These are phyloP conservation scores for Medauroidea extradentata DNA, from an alignment of 1,140 invertebrate genomes.

Conservation along the genomic window DNA sequence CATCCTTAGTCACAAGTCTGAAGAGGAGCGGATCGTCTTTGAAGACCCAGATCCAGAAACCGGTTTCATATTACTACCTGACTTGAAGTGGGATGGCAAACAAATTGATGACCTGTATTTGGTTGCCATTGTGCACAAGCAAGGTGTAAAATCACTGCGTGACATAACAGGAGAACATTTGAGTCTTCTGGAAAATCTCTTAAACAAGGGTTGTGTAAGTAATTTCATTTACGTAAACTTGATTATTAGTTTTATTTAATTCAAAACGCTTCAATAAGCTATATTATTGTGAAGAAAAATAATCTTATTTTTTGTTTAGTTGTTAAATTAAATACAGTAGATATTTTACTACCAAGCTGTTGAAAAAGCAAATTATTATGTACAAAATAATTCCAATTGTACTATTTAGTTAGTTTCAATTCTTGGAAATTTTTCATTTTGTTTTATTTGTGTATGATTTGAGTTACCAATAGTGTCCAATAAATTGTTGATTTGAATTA, in stretches of 20 bases:
- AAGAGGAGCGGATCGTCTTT: slow-evolving; percentile 80
- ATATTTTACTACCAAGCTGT: too few species aligned
- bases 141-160: slow-evolving; percentile 73
- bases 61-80: slow-evolving; percentile 87
- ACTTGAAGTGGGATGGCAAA: slow-evolving; percentile 90
- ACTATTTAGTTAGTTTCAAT: too few species aligned
- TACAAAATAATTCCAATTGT: too few species aligned
- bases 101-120: slow-evolving; percentile 74
- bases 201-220: slow-evolving; percentile 62
- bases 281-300: too few species aligned
- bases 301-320: too few species aligned
- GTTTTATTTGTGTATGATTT: too few species aligned
- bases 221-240: too few species aligned
- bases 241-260: slow-evolving; percentile 18
- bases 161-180: slow-evolving; percentile 76
- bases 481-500: too few species aligned
- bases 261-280: neutral
- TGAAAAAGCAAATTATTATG: too few species aligned
- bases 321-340: too few species aligned
- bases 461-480: too few species aligned
- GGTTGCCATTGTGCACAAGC: slow-evolving; percentile 70
- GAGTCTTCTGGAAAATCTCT: slow-evolving; percentile 77
- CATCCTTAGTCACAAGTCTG: slow-evolving; percentile 85
- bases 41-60: slow-evolving; percentile 73
- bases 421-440: too few species aligned